Evolutionary conservation across 2,113 vertebrate species (phyloP), one percentile per base, ranked within the genome.

Genomic region (Xenopus borealis): DNA sequence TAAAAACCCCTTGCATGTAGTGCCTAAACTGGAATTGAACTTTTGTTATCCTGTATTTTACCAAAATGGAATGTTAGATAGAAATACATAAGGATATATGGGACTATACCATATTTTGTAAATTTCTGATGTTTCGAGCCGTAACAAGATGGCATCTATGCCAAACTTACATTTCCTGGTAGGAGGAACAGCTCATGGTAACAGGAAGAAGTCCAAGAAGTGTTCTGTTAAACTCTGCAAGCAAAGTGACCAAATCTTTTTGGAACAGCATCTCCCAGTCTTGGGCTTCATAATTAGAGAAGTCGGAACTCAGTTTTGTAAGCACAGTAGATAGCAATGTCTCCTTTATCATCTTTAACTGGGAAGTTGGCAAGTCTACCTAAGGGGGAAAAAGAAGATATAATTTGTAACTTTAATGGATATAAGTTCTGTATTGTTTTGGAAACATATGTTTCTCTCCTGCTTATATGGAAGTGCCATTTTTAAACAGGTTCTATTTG

Each of bases 101-200:
- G 33, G 33, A 40, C 33, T 40, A 0, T 40, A 40, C 33, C 33
- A 40, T 6, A 0, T 40, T 62, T 62, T 62, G 12, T 30, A 30
- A 6, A 13, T 30, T 30, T 27, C 30, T 30, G 33, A 4, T 40
- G 33, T 40, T 40, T 40, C 7, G 33, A 40, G 5, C 33, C 33
- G 3, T 40, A 7, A 40, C 33, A 40, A 40, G 33, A 40, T 40
- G 33, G 33, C 1, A 9, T 6, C 33, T 19, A 18, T n/a, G 8
- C 4, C 13, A 67, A 14, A 52, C 73, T 69, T 47, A 75, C 73
- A 75, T 75, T 75, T 62, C 73, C 14, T 75, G 73, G 58, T 75
- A 75, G 55, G 73, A 75, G 12, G 58, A 53, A 27, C 73, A 75
- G 73, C 20, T 69, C 20, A 75, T 75, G 23, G 62, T 53, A 13